A percentile compares a stretch with the other conserved stretches of the same genome.
Conservation (phyloP, 2,113 vertebrate species). For the Laterallus jamaicensis region DNA sequence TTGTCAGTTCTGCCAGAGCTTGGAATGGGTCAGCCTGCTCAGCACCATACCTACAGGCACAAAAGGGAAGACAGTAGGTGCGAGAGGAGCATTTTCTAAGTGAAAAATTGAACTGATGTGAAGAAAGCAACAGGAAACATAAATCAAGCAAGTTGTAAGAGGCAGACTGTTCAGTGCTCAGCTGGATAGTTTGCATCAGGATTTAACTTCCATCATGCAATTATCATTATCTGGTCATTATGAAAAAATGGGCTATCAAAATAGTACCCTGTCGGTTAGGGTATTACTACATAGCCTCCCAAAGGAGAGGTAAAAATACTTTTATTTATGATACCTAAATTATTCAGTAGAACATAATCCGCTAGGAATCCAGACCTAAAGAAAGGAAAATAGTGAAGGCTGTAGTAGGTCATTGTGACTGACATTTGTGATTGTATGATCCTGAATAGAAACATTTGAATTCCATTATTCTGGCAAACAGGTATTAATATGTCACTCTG, state of each 20-base stretch:
- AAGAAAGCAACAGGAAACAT: neutral
- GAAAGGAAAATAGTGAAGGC: neutral
- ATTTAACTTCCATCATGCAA: neutral
- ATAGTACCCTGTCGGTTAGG: neutral
- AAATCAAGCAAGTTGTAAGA: neutral
- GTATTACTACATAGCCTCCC: neutral
- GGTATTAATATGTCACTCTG: neutral
- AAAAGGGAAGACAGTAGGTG: neutral
- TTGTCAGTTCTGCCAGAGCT: neutral
- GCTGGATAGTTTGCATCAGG: neutral
- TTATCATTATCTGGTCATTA: neutral
- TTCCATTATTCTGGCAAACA: conserved; percentile 16
- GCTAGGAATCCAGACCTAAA: neutral
- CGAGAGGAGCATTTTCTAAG: neutral
- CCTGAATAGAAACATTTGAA: neutral
- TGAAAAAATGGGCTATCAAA: neutral
- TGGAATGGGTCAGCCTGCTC: neutral
- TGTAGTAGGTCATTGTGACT: neutral
- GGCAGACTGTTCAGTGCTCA: neutral
- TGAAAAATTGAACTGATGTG: neutral
- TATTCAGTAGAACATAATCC: neutral
- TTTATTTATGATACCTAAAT: neutral
- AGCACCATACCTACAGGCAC: neutral
- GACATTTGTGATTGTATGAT: neutral
- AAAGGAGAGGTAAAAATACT: neutral